Evolutionary conservation across 2,797 vertebrate genomes (phyloP).

Genomic region (Euphonia xanthogaster): DNA sequence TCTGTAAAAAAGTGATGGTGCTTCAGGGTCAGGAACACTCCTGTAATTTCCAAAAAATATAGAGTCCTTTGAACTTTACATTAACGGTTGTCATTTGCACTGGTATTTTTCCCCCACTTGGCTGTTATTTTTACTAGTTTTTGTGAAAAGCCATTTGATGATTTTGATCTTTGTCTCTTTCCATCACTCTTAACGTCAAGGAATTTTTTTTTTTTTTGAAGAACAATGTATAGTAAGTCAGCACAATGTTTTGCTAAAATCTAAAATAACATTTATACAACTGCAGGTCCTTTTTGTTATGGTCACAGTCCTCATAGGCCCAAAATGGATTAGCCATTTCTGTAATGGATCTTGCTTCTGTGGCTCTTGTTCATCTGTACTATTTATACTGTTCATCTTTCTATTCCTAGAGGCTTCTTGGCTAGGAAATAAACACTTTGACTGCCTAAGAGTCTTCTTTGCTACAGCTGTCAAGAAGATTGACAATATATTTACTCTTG

Average conservation of each 20-base stretch:
- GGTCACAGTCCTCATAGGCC: background rate
- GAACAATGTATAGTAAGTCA: background rate
- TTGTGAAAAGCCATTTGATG: background rate
- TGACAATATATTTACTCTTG: slow-evolving; percentile 25
- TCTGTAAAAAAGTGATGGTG: background rate
- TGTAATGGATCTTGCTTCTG: background rate
- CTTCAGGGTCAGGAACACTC: background rate
- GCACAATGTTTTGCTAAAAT: background rate
- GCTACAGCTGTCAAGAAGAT: background rate
- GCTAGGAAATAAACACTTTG: background rate
- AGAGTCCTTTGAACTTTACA: background rate
- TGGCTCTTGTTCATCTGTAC: background rate
- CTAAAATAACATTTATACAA: background rate
- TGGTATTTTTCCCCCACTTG: background rate
- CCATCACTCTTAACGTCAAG: background rate
- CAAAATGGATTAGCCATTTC: background rate
- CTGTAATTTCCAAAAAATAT: background rate
- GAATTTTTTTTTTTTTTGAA: background rate
- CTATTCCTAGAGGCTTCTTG: background rate
- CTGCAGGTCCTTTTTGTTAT: background rate
- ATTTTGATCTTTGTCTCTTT: background rate
- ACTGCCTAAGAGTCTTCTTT: background rate
- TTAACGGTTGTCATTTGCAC: background rate
- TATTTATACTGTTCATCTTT: background rate
- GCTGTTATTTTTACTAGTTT: background rate